These are phyloP conservation scores for Triops longicaudatus DNA, from an alignment of 1,140 invertebrate genomes.

Conservation along the genomic window DNA sequence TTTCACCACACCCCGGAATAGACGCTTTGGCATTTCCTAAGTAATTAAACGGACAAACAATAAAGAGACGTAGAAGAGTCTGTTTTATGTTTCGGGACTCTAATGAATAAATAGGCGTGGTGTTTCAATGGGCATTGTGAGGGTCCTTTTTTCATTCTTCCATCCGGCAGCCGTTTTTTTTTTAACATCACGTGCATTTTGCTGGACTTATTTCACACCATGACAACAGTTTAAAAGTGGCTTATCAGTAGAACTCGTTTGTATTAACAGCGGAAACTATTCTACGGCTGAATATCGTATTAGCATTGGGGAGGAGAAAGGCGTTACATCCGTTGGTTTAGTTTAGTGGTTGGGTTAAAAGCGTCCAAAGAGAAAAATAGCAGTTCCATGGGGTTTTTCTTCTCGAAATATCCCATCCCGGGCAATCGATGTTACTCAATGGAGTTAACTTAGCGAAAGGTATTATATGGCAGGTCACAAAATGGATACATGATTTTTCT, in stretches of 20 bases:
- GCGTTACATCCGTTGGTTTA: background rate
- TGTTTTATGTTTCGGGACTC: too few species aligned
- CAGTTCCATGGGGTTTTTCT: background rate
- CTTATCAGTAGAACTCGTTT: background rate
- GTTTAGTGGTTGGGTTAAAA: conserved; percentile 8
- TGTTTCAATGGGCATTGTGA: too few species aligned
- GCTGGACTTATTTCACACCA: too few species aligned
- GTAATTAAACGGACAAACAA: too few species aligned
- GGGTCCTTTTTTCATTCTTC: too few species aligned
- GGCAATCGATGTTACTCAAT: conserved; percentile 15
- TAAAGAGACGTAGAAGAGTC: too few species aligned
- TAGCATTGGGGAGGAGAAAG: background rate
- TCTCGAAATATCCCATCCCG: background rate
- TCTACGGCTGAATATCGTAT: background rate
- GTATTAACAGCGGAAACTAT: background rate
- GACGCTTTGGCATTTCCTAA: too few species aligned
- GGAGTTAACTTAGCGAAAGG: conserved; percentile 3
- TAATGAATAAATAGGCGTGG: too few species aligned
- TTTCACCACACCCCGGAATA: too few species aligned
- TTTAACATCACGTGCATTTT: too few species aligned
- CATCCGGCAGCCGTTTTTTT: too few species aligned
- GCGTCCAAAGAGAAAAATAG: background rate
- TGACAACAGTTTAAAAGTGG: too few species aligned
- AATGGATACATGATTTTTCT: background rate
- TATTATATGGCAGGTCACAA: conserved; percentile 10